phyloP scores from a whole-genome alignment of 2,113 vertebrate genomes.

The Engystomops pustulosus region DNA sequence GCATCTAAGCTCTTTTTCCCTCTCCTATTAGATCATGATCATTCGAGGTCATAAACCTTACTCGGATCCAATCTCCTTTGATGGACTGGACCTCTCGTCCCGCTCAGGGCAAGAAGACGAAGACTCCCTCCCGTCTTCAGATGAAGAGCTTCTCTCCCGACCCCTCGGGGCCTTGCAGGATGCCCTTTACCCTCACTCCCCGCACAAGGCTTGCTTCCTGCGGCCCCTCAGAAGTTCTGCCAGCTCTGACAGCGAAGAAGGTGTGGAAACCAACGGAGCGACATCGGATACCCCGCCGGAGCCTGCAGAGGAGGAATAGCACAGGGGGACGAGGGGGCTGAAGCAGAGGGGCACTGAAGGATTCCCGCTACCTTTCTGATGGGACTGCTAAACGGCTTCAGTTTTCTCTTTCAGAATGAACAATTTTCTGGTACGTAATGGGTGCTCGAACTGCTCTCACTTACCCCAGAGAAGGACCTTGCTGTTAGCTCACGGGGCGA shows the following conservation, averaged over 20 bases:
- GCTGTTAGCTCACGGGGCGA: background rate
- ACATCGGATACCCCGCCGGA: slow-evolving; percentile 49
- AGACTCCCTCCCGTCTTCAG: slow-evolving; percentile 89
- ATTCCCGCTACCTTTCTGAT: background rate
- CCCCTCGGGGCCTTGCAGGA: slow-evolving; percentile 81
- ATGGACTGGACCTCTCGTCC: slow-evolving; percentile 83
- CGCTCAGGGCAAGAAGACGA: slow-evolving; percentile 77
- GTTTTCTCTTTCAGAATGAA: background rate
- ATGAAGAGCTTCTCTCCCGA: slow-evolving; percentile 86
- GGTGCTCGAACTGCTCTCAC: slow-evolving; percentile 17
- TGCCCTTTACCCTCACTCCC: slow-evolving; percentile 73
- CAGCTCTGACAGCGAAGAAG: slow-evolving; percentile 85
- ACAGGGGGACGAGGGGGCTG: background rate
- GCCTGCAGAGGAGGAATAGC: slow-evolving; percentile 50
- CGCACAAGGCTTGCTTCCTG: slow-evolving; percentile 75
- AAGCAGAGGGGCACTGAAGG: background rate
- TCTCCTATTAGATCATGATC: slow-evolving; percentile 86
- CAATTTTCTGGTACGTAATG: background rate
- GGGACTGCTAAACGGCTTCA: background rate
- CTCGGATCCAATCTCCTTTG: slow-evolving; percentile 73
- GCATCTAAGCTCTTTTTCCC: no score
- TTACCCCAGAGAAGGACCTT: background rate
- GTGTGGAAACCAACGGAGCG: slow-evolving; percentile 47
- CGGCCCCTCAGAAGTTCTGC: slow-evolving; percentile 68
- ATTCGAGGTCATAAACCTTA: slow-evolving; percentile 82